Percentiles rank a stretch among this genome's conserved stretches.
Conservation (phyloP, 2,888 invertebrate genomes). For the Criorhina ranunculi region DNA sequence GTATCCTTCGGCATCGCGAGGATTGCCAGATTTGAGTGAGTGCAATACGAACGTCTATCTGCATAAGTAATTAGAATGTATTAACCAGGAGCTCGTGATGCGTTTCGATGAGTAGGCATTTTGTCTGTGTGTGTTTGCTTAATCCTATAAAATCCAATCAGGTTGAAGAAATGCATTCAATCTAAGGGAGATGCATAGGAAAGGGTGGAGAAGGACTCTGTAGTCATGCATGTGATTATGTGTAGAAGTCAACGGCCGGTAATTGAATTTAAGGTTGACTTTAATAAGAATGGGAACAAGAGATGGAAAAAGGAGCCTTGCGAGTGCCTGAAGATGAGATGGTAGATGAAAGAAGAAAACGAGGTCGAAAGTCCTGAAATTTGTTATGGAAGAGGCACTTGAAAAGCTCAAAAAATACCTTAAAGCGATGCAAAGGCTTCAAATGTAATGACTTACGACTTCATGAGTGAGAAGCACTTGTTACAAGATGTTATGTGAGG, state of each 20-base stretch:
- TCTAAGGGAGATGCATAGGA: slow-evolving; percentile 21
- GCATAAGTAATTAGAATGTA: slow-evolving; percentile 71
- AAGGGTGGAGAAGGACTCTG: not conserved
- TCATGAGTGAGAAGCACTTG: no score
- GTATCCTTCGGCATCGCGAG: slow-evolving; percentile 65
- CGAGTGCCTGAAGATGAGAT: no score
- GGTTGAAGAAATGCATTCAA: slow-evolving; percentile 71
- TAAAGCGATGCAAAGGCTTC: no score
- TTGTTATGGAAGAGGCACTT: no score
- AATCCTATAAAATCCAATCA: slow-evolving; percentile 69
- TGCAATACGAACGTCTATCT: slow-evolving; percentile 12
- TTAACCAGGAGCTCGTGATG: slow-evolving; percentile 52
- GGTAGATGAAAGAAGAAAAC: no score
- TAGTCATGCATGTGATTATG: slow-evolving; percentile 6
- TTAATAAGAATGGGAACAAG: no score
- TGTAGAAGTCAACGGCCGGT: slow-evolving; percentile 60
- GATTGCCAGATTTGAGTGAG: slow-evolving; percentile 61
- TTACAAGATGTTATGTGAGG: no score
- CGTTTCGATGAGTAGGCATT: slow-evolving; percentile 76
- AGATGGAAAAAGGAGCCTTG: no score
- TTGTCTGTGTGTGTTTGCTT: slow-evolving; percentile 55
- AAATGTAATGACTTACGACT: no score
- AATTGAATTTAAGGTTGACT: slow-evolving; percentile 49
- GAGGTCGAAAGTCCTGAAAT: no score
- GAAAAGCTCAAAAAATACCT: no score